Percentiles rank a stretch among this genome's conserved stretches.
Conservation (phyloP, 2,113 vertebrate genomes). For the Grus americana region DNA sequence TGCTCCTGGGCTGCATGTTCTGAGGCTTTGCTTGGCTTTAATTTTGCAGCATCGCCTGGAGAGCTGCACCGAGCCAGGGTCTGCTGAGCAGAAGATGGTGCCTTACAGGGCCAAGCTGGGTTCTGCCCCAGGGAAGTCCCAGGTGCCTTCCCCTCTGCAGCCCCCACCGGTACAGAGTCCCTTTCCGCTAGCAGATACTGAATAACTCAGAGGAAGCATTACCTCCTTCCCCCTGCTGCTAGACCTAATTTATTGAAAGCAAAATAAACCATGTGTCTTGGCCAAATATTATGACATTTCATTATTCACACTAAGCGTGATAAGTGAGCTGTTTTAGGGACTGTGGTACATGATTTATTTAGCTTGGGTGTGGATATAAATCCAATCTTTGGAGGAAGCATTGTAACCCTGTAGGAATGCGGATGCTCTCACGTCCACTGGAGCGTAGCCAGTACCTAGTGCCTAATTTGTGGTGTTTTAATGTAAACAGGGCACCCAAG, state of each 20-base stretch:
- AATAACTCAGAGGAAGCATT: background rate
- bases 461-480: background rate
- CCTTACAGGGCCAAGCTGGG: slow-evolving; percentile 34
- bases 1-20: background rate
- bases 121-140: background rate
- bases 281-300: slow-evolving; percentile 6
- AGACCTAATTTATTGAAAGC: background rate
- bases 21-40: background rate
- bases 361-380: slow-evolving; percentile 6
- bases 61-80: slow-evolving; percentile 71
- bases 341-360: slow-evolving; percentile 6
- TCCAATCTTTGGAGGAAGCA: background rate
- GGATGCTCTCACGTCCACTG: background rate
- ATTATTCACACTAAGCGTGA: background rate
- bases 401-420: background rate
- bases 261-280: background rate
- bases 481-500: background rate
- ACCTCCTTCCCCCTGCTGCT: background rate
- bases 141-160: too few relatives aligned
- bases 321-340: slow-evolving; percentile 5
- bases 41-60: slow-evolving; percentile 59
- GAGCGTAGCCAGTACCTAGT: background rate
- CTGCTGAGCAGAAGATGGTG: slow-evolving; percentile 52
- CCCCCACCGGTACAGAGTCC: accelerated
- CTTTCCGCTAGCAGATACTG: accelerated